Percentiles rank a stretch among this genome's conserved stretches.
phyloP scores from a whole-genome alignment of 2,113 vertebrate species.

The Chrysochloris asiatica region DNA sequence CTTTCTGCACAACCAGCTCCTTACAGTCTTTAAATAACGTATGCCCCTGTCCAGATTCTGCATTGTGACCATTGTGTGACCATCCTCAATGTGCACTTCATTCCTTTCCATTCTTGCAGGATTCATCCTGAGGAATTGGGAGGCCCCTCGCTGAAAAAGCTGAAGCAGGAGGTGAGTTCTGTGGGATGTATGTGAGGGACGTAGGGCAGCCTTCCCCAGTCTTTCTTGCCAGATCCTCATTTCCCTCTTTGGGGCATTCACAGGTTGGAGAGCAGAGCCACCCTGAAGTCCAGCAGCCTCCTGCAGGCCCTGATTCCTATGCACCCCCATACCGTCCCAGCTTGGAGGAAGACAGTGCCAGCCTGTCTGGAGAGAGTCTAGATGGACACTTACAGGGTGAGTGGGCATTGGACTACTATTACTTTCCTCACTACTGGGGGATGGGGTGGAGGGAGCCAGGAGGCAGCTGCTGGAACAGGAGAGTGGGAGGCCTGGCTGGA shows the following conservation, averaged over 20 bases:
- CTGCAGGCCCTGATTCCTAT: constrained; percentile 79
- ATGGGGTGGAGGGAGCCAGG: constrained; percentile 4
- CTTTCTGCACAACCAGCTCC: not conserved
- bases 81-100: not conserved
- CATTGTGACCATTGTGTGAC: not conserved
- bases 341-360: constrained; percentile 91
- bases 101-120: constrained; percentile 77
- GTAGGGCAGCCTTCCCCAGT: not conserved
- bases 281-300: constrained; percentile 80
- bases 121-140: constrained; percentile 85
- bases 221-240: not conserved
- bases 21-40: not conserved
- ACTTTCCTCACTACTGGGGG: not conserved
- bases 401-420: constrained; percentile 19
- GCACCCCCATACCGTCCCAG: constrained; percentile 81
- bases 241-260: not conserved
- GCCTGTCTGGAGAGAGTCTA: constrained; percentile 92
- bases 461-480: constrained; percentile 51
- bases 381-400: constrained; percentile 93
- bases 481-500: constrained; percentile 56
- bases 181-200: not conserved
- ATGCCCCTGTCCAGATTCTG: not conserved
- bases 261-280: constrained; percentile 86
- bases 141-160: constrained; percentile 86
- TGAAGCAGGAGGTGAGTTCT: constrained; percentile 92